Evolutionary conservation across 1,140 invertebrate genomes (phyloP), one percentile per base, ranked within the genome.

Genomic region (Homalodisca vitripennis): DNA sequence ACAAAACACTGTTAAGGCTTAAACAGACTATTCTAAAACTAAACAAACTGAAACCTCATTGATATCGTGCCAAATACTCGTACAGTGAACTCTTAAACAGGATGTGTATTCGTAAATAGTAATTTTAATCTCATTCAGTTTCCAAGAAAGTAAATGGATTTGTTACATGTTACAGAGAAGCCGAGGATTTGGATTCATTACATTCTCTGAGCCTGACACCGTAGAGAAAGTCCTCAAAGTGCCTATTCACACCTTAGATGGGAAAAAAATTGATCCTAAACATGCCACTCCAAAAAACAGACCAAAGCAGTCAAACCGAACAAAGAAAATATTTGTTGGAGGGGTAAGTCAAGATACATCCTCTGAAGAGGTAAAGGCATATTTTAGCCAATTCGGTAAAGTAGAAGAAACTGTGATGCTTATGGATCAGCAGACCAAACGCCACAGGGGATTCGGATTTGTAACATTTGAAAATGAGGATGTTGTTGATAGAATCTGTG

Each of bases 231-330:
- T 95, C 63, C 86, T 95, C 62, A 90, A 91, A 80, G 90, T 92
- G 74, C 92, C 93, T 65, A 92, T 94, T 71, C 94, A 97, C 84
- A 94, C 92, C 66, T 84, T 97, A 70, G 94, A 96, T 80, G 94
- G 94, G 68, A 97, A 97, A 84, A 95, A 95, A 82, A 95, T 95
- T 77, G 93, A 95, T 80, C 93, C 93, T 24, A 95, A 95, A 76
- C 93, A 94, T 83, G 93, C 93, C 64, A 95, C 93, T 34, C 93
- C 93, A 64, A 94, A 95, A 80, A 93, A 93, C 73, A 85, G 92
- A n/a, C 91, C 90, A 30, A 92, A 91, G 75, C 87, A 88, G 73
- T 88, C 90, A 47, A 92, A 92, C 78, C 90, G 92, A 76, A 95
- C 93, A 68, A 94, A 95, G 81, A 95, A 95, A 81, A 94, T 95